Conservation (phyloP, 2,113 vertebrate species). For the Puntigrus tetrazona region DNA sequence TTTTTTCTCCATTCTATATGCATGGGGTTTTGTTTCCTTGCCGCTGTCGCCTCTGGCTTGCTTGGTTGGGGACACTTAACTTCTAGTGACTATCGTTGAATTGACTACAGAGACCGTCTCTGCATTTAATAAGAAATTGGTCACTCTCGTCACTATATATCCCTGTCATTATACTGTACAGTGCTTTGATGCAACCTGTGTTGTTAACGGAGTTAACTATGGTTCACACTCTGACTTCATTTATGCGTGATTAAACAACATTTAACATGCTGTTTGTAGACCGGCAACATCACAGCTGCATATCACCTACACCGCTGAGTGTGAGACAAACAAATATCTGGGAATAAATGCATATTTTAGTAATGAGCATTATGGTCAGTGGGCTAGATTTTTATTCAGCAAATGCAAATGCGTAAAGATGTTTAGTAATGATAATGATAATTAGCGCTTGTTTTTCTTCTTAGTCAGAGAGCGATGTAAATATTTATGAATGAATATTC, state of each 20-base stretch:
- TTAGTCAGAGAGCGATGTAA: slow-evolving; percentile 7
- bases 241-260: slow-evolving; percentile 4
- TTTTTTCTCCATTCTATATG: too few species aligned
- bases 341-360: not conserved
- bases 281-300: not conserved
- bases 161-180: too few species aligned
- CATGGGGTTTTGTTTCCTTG: too few species aligned
- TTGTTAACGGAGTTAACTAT: not conserved
- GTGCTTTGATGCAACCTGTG: too few species aligned
- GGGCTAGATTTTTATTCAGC: not conserved
- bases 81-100: too few species aligned
- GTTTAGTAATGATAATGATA: slow-evolving; percentile 1
- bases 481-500: slow-evolving; percentile 12
- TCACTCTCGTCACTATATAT: too few species aligned
- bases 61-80: too few species aligned
- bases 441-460: slow-evolving; percentile 7
- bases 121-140: too few species aligned
- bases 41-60: too few species aligned
- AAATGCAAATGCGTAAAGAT: not conserved
- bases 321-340: not conserved
- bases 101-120: too few species aligned
- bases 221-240: not conserved
- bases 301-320: not conserved
- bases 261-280: not conserved
- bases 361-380: not conserved